phyloP scores from a whole-genome alignment of 1,140 invertebrate genomes.

The Apis cerana region DNA sequence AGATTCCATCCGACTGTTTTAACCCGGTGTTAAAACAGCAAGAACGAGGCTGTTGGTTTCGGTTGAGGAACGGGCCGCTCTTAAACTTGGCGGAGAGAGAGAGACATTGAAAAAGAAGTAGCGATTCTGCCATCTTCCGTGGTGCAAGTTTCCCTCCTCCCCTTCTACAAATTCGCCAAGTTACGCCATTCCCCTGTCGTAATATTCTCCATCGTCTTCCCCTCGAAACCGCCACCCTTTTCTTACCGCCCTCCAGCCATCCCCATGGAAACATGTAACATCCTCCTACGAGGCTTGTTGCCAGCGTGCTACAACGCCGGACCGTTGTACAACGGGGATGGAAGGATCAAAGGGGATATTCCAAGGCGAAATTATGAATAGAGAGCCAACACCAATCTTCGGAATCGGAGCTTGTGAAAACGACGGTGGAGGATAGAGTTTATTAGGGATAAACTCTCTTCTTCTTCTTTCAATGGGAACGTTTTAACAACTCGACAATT shows the following conservation, averaged over 20 bases:
- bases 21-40: not conserved
- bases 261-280: constrained; percentile 13
- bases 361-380: not conserved
- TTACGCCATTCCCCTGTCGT: constrained; percentile 26
- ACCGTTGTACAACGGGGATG: not conserved
- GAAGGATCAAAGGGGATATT: not conserved
- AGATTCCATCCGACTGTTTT: too few relatives aligned
- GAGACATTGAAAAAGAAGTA: not conserved
- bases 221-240: not conserved
- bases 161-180: constrained; percentile 20
- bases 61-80: not conserved
- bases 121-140: constrained; percentile 9
- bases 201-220: not conserved
- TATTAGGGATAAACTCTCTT: too few relatives aligned
- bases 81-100: not conserved
- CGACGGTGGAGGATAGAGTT: too few relatives aligned
- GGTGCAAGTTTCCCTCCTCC: not conserved
- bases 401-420: too few relatives aligned
- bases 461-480: too few relatives aligned
- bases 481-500: too few relatives aligned
- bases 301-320: not conserved
- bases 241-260: constrained; percentile 1
- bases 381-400: too few relatives aligned
- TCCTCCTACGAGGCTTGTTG: constrained; percentile 14
- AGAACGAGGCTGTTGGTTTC: not conserved